Base-by-base conservation (phyloP, 1,140 invertebrate species). In the Lanistes nyassanus region DNA sequence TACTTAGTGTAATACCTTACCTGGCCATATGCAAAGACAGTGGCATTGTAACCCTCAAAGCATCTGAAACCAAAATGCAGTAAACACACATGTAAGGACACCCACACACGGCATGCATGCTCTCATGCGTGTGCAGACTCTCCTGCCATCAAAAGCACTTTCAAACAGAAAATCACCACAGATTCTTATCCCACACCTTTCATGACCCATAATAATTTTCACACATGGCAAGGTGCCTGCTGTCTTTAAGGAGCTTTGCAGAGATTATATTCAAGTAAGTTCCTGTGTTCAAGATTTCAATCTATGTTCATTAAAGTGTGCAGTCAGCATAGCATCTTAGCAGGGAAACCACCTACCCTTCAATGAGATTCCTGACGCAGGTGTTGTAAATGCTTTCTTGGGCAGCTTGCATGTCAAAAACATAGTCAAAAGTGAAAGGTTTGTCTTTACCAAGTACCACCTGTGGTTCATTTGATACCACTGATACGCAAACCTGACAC, bases 401-500 rank as follows among this genome's bases (percentile, higher is more conserved):
- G 0, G 87, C 89, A 21, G 93, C 90, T 26, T 92, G 88, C 42
- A 92, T 90, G 74, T 93, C 91, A 85, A 96, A 97, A 0, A 96
- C 95, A 90, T 94, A 93, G 86, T 98, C 97, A 84, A 93, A 98
- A 0, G 95, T 97, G 83, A 97, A 98, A 0, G 93, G 89, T 81
- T 95, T 93, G 78, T 89, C 88, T 58, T 89, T 88, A 1, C 89
- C 89, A n/a, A 90, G 77, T 39, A 86, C 47, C 9, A 90, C 81
- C 78, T 90, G 89, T n/a, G 81, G 83, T 80, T 97, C 95, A 1
- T 93, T 94, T 3, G 94, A 92, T 19, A 96, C 94, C 9, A 98
- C 96, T 65, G 92, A 91, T 0, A 97, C 98, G 88, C 97, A 99
- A 62, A 97, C 92, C 74, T 96, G 93, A 89, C 96, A 98, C 92